phyloP scores from a whole-genome alignment of 2,888 invertebrate species.

The Eupithecia vulgata region DNA sequence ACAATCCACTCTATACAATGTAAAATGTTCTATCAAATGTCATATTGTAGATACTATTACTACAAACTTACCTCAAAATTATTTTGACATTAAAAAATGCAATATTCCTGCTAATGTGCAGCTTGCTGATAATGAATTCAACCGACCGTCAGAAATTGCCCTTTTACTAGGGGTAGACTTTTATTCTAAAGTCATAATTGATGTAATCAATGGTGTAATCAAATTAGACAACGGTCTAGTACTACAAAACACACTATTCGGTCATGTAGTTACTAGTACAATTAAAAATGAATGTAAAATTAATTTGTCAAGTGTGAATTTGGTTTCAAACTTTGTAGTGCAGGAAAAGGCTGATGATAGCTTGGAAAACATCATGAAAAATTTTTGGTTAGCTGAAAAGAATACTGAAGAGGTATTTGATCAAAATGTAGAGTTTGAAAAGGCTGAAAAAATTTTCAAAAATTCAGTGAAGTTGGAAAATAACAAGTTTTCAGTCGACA shows the following conservation, averaged over 20 bases:
- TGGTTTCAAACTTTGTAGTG: conserved; percentile 5
- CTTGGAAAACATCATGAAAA: conserved; percentile 10
- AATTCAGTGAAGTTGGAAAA: too few relatives aligned
- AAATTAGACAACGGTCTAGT: conserved; percentile 11
- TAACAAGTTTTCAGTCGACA: too few relatives aligned
- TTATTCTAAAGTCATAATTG: conserved; percentile 8
- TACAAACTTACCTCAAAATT: conserved; percentile 11
- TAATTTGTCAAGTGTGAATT: conserved; percentile 3
- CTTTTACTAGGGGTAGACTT: conserved; percentile 2
- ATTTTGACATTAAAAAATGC: background rate
- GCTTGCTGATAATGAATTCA: conserved; percentile 13
- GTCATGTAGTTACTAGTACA: conserved; percentile 1
- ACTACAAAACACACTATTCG: conserved; percentile 8
- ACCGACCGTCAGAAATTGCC: conserved; percentile 13
- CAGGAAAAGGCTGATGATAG: conserved; percentile 5
- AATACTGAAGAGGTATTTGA: background rate
- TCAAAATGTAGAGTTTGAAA: conserved; percentile 5
- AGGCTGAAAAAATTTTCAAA: too few relatives aligned
- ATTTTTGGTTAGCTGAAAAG: conserved; percentile 2
- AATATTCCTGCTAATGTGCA: conserved; percentile 5
- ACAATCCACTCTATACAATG: conserved; percentile 5
- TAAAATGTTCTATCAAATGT: conserved; percentile 14
- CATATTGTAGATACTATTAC: conserved; percentile 16
- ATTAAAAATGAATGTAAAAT: conserved; percentile 7
- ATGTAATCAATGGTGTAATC: background rate